A percentile compares a stretch with the other conserved stretches of the same genome.
These are phyloP conservation scores for Cotesia typhae DNA, from an alignment of 1,140 invertebrate species.

Conservation along the genomic window DNA sequence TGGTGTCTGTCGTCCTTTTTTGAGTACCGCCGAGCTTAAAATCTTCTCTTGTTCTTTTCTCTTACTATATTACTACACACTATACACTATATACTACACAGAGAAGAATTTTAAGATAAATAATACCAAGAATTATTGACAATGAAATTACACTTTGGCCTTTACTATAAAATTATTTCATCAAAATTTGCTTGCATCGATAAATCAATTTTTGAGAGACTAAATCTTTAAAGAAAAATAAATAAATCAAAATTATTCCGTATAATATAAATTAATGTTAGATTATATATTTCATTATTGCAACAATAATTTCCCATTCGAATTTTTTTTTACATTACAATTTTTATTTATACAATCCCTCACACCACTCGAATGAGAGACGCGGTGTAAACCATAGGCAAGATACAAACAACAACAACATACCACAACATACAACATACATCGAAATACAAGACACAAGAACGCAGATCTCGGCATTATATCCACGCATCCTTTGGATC, in stretches of 20 bases:
- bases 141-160: no score
- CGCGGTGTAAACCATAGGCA: slow-evolving; percentile 18
- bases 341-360: slow-evolving; percentile 2
- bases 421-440: slow-evolving; percentile 2
- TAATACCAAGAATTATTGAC: no score
- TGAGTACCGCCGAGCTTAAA: no score
- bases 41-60: slow-evolving; percentile 20
- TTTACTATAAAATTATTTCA: no score
- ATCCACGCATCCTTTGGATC: not conserved
- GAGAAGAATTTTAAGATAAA: no score
- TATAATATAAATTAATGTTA: slow-evolving; percentile 11
- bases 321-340: no score
- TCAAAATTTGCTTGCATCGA: no score
- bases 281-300: slow-evolving; percentile 12
- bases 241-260: no score
- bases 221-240: no score
- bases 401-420: slow-evolving; percentile 15
- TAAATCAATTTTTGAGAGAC: no score
- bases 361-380: not conserved
- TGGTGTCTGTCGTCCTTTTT: slow-evolving; percentile 39
- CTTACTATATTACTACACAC: not conserved
- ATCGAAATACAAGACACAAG: slow-evolving; percentile 7
- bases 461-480: slow-evolving; percentile 18
- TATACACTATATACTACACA: no score
- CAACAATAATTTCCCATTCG: slow-evolving; percentile 31